phyloP scores from a whole-genome alignment of 2,888 invertebrate genomes.

The Eupeodes latifasciatus region DNA sequence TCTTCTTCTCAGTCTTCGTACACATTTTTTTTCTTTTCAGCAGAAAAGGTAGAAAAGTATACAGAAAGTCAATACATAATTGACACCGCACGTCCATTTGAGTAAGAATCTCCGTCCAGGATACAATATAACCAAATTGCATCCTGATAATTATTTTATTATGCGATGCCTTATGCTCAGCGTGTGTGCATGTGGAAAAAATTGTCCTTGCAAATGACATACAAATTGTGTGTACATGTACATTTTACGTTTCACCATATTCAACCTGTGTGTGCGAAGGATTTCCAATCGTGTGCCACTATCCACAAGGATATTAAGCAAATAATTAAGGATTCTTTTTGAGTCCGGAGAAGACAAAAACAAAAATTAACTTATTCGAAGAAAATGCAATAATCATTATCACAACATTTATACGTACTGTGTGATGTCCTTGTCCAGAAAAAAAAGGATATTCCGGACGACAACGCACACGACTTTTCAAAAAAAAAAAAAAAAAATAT shows the following conservation, averaged over 20 bases:
- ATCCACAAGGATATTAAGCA: constrained; percentile 53
- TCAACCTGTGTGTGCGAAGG: constrained; percentile 51
- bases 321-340: constrained; percentile 49
- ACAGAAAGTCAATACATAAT: background rate
- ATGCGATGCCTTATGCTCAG: constrained; percentile 22
- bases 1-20: background rate
- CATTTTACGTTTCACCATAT: background rate
- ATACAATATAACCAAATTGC: constrained; percentile 29
- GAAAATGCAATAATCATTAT: constrained; percentile 63
- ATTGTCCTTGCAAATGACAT: constrained; percentile 52
- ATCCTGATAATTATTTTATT: constrained; percentile 68
- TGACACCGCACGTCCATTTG: constrained; percentile 6
- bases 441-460: background rate
- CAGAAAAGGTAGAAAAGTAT: background rate
- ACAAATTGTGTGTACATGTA: constrained; percentile 47
- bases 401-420: constrained; percentile 21
- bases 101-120: background rate
- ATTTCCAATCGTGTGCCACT: constrained; percentile 40
- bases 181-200: constrained; percentile 18
- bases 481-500: background rate
- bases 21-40: constrained; percentile 9
- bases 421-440: constrained; percentile 44
- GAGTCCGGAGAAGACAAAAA: background rate
- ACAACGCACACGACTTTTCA: constrained; percentile 34
- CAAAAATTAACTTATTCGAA: constrained; percentile 38